Percentiles rank a stretch among this genome's conserved stretches.
These are phyloP conservation scores for Synergus itoensis DNA, from an alignment of 2,888 invertebrate genomes.

Conservation along the genomic window DNA sequence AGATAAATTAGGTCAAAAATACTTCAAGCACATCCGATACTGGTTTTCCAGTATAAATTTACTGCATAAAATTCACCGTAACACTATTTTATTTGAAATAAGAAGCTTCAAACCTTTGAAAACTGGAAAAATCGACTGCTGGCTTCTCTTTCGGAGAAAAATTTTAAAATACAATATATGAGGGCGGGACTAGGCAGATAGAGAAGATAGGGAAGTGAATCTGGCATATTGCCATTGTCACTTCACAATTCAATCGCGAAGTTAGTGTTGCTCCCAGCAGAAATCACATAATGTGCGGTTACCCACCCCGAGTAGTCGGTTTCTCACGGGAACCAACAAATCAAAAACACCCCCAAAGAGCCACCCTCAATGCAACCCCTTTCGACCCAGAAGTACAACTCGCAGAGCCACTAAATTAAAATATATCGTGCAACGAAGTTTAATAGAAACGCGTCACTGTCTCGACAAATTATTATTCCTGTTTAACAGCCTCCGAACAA, in stretches of 20 bases:
- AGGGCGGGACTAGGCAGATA: background rate
- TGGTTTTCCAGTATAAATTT: no score
- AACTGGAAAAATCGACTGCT: background rate
- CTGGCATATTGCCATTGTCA: constrained; percentile 76
- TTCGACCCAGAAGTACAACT: constrained; percentile 52
- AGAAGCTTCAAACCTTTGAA: no score
- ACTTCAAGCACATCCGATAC: background rate
- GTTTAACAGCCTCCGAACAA: constrained; percentile 23
- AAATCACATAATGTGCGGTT: constrained; percentile 77
- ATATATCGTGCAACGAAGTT: constrained; percentile 59
- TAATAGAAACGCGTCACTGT: constrained; percentile 33
- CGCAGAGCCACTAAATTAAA: constrained; percentile 64
- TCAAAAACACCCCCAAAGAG: constrained; percentile 74
- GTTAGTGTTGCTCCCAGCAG: constrained; percentile 76
- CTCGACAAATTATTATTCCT: constrained; percentile 33
- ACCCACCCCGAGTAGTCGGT: constrained; percentile 60
- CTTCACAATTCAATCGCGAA: constrained; percentile 76
- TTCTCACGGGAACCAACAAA: constrained; percentile 70
- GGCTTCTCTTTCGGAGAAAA: background rate
- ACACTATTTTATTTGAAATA: no score
- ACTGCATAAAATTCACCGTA: no score
- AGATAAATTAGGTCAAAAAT: background rate
- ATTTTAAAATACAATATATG: background rate
- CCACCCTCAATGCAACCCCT: constrained; percentile 56
- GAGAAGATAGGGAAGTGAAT: constrained; percentile 42